A percentile compares a stretch with the other conserved stretches of the same genome.
phyloP scores from a whole-genome alignment of 2,888 invertebrate species.

The Zaprionus lineosus region DNA sequence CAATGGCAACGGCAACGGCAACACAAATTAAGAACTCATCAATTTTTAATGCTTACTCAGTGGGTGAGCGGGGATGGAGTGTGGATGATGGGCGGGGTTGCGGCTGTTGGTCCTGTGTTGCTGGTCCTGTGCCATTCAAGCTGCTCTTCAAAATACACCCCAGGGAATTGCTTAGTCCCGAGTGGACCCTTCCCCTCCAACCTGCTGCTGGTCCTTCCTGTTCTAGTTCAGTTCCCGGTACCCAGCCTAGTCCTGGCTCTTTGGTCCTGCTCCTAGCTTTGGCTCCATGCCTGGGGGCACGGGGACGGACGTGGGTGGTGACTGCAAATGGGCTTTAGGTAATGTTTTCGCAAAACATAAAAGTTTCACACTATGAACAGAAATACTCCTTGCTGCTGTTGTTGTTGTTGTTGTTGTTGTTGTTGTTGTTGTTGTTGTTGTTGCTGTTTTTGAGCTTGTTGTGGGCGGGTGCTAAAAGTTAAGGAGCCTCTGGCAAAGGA shows the following conservation, averaged over 20 bases:
- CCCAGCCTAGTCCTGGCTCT: conserved; percentile 13
- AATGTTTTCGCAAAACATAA: conserved; percentile 67
- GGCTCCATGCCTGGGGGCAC: too few relatives aligned
- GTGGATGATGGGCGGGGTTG: conserved; percentile 1
- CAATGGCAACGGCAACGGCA: conserved; percentile 32
- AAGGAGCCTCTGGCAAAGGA: conserved; percentile 23
- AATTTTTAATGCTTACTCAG: conserved; percentile 74
- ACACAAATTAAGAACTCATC: conserved; percentile 80
- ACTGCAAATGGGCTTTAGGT: conserved; percentile 59
- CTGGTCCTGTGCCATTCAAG: conserved; percentile 17
- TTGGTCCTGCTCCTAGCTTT: conserved; percentile 15
- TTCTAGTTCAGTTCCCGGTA: too few relatives aligned
- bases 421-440: conserved; percentile 19
- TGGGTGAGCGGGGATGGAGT: conserved; percentile 30
- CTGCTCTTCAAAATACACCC: conserved; percentile 66
- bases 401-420: conserved; percentile 17
- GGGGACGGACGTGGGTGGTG: neutral
- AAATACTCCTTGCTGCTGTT: too few relatives aligned
- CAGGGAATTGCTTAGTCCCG: conserved; percentile 56
- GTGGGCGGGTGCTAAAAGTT: conserved; percentile 17
- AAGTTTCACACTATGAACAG: conserved; percentile 67
- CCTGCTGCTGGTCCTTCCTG: conserved; percentile 21
- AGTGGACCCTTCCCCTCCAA: too few relatives aligned
- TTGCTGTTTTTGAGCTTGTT: conserved; percentile 27
- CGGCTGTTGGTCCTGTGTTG: conserved; percentile 27